These are phyloP conservation scores for Amiota minor DNA, from an alignment of 2,888 invertebrate species.

Conservation along the genomic window DNA sequence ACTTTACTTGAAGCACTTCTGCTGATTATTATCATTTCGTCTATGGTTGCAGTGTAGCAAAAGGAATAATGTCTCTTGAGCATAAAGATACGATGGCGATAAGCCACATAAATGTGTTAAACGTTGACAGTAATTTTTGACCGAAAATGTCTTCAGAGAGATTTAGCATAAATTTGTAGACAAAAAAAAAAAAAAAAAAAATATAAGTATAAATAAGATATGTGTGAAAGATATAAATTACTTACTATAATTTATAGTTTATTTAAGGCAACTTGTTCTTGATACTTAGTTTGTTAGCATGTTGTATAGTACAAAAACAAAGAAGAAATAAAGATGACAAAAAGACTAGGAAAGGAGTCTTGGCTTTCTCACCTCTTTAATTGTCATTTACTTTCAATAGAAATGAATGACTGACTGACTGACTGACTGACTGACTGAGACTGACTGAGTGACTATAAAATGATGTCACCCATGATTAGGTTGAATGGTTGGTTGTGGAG, in stretches of 20 bases:
- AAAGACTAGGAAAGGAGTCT: too few relatives aligned
- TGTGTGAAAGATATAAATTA: too few relatives aligned
- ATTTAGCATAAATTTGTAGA: constrained; percentile 26
- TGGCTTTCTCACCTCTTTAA: too few relatives aligned
- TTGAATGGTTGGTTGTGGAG: background rate
- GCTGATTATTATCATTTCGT: background rate
- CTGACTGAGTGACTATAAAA: background rate
- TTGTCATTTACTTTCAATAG: too few relatives aligned
- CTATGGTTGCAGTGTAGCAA: constrained; percentile 29
- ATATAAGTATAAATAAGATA: too few relatives aligned
- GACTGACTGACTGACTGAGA: background rate
- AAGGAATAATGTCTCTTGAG: too few relatives aligned
- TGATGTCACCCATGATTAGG: constrained; percentile 16
- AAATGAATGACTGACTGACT: too few relatives aligned
- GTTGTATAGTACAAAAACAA: background rate
- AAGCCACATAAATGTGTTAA: constrained; percentile 54
- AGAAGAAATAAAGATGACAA: too few relatives aligned
- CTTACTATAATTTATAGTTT: background rate
- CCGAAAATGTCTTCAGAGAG: constrained; percentile 8
- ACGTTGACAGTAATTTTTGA: constrained; percentile 49
- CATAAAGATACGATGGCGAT: constrained; percentile 16
- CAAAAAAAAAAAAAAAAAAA: background rate
- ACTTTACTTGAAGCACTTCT: background rate
- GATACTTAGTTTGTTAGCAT: background rate
- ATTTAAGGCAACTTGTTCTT: background rate